Conservation (phyloP, 2,797 vertebrate genomes). For the Heteromormyrus szaboi region DNA sequence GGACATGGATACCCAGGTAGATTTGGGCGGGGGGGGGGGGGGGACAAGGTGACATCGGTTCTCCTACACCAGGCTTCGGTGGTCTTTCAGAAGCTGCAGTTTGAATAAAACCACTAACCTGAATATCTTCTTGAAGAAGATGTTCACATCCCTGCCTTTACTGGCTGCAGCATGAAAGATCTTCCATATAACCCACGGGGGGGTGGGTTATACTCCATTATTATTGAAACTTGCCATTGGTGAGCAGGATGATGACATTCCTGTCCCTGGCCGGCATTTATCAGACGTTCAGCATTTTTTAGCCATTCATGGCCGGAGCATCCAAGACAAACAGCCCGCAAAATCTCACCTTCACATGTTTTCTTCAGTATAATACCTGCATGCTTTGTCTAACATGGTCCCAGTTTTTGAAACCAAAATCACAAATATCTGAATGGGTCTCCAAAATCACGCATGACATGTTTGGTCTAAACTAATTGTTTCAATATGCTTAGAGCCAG, state of each 20-base stretch:
- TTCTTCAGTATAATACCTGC: neutral
- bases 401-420: neutral
- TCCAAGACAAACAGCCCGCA: neutral
- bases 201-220: neutral
- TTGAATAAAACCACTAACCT: neutral
- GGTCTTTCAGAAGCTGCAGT: neutral
- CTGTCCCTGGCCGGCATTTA: conserved; percentile 17
- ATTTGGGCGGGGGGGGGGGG: neutral
- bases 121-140: conserved; percentile 27
- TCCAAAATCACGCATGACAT: neutral
- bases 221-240: conserved; percentile 30
- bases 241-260: conserved; percentile 27
- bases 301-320: conserved; percentile 17
- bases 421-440: neutral
- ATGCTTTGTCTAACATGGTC: neutral
- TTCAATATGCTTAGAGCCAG: neutral
- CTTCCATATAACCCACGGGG: conserved; percentile 18
- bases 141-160: conserved; percentile 25
- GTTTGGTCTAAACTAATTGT: neutral
- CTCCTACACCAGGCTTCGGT: neutral
- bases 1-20: neutral
- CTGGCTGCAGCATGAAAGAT: conserved; percentile 25
- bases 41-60: neutral
- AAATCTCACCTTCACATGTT: neutral
- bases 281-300: conserved; percentile 19